Base-by-base conservation (phyloP, 2,113 vertebrate species). In the Jacana jacana region DNA sequence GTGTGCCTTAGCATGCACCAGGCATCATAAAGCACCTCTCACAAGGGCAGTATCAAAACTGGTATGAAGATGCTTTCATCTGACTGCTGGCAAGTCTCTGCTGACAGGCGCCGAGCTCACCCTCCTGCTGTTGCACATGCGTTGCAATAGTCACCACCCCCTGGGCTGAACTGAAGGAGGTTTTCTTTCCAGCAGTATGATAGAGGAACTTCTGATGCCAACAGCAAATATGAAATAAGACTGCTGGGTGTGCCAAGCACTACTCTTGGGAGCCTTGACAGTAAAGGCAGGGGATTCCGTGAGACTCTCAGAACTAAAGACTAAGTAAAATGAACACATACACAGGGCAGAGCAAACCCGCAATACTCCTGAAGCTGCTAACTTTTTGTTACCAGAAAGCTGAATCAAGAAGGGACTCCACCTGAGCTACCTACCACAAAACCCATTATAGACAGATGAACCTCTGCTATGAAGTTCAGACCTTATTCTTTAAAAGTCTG, bases 1-100 rank as follows among this genome's bases (percentile, higher is more conserved):
- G 37, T 0, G 13, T 13, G 17, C 7, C 17, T 42, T 1, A 54
- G 64, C 40, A 61, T 0, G 3, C 44, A 39, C 33, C 0, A 3
- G 37, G 42, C 27, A 2, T 39, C 49, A 55, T 25, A 33, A 46
- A 40, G 51, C 42, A 72, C 44, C 37, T 86, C 69, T 91, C 22
- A 57, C 73, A 48, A 60, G 24, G 33, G 42, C 54, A 11, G 0
- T 14, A 84, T 22, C 51, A 44, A 84, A 63, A 51, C 23, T 35
- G 30, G 57, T 18, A 17, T 3, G 63, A 61, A 54, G 63, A 87
- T 31, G 18, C 69, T 51, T 89, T 30, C 77, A 80, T n/a, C 42
- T 19, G 35, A 14, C 39, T 51, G 20, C 72, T 75, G 68, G n/a
- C 24, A 49, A 49, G 28, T 39, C 61, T 20, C 33, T 81, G 54